Evolutionary conservation across 2,797 vertebrate species (phyloP).

Genomic region (Perodicticus potto): DNA sequence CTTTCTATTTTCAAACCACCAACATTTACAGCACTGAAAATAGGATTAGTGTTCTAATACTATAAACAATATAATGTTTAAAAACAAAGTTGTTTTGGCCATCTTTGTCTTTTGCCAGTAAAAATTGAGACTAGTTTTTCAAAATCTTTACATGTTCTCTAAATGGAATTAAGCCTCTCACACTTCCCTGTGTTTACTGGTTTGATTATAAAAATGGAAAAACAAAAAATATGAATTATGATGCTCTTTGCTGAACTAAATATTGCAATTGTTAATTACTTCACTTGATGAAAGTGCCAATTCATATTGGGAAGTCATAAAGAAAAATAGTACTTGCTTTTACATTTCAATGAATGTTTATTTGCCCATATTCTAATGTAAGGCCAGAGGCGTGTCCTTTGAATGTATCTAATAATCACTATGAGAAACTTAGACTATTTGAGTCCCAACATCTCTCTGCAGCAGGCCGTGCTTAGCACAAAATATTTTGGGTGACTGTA

Average conservation of each 20-base stretch:
- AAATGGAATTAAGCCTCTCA: neutral
- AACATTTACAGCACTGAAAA: constrained; percentile 34
- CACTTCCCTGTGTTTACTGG: neutral
- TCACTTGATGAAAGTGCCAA: neutral
- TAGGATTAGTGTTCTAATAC: constrained; percentile 1
- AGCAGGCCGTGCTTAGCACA: neutral
- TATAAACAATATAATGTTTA: neutral
- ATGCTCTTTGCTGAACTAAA: neutral
- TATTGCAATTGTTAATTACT: constrained; percentile 18
- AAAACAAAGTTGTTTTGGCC: neutral
- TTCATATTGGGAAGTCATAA: neutral
- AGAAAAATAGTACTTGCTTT: neutral
- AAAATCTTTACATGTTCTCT: constrained; percentile 12
- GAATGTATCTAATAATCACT: neutral
- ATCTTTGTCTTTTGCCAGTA: neutral
- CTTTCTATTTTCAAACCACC: constrained; percentile 19
- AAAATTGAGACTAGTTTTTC: constrained; percentile 8
- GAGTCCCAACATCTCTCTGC: neutral
- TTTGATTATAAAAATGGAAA: constrained; percentile 52
- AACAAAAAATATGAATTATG: constrained; percentile 1
- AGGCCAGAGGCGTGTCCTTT: neutral
- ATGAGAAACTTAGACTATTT: neutral
- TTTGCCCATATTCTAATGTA: neutral
- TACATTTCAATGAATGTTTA: neutral
- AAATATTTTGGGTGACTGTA: neutral